A percentile compares a stretch with the other conserved stretches of the same genome.
Conservation (phyloP, 2,113 vertebrate species). For the Microtus richardsoni region DNA sequence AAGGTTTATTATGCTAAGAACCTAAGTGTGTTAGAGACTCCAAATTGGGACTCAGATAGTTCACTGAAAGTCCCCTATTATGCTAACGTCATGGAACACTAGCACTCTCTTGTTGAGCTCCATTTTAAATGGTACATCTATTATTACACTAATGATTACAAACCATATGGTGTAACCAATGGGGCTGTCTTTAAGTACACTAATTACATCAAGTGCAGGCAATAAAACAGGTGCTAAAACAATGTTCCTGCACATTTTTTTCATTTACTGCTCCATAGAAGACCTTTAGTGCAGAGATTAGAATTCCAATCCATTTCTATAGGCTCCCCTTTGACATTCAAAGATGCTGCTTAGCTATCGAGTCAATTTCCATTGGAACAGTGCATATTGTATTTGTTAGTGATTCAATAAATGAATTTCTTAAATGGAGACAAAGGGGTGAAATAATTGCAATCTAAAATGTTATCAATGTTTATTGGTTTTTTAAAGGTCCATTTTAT, state of each 20-base stretch:
- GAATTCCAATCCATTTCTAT: constrained; percentile 57
- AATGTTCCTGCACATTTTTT: constrained; percentile 67
- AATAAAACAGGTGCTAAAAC: constrained; percentile 77
- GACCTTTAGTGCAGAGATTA: constrained; percentile 15
- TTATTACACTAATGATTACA: constrained; percentile 79
- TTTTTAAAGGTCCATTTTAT: background rate
- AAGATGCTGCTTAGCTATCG: constrained; percentile 41
- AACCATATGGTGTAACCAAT: constrained; percentile 76
- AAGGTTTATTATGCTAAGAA: constrained; percentile 27
- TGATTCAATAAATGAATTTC: constrained; percentile 13
- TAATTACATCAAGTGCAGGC: constrained; percentile 76
- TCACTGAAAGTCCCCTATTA: constrained; percentile 26
- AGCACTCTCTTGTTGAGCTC: constrained; percentile 52
- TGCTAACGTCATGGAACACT: constrained; percentile 45
- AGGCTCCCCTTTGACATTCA: constrained; percentile 65
- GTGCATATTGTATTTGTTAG: constrained; percentile 55
- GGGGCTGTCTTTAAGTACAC: constrained; percentile 78
- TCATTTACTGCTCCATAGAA: constrained; percentile 79
- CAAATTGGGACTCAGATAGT: constrained; percentile 56
- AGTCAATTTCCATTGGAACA: constrained; percentile 34
- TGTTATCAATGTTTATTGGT: background rate
- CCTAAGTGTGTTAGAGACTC: constrained; percentile 25
- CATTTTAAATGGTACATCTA: constrained; percentile 63
- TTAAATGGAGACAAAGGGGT: constrained; percentile 6
- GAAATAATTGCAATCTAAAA: constrained; percentile 43